Percentiles rank a stretch among this genome's conserved stretches.
Evolutionary conservation across 2,113 vertebrate genomes (phyloP).

Genomic region (Mixornis gularis): DNA sequence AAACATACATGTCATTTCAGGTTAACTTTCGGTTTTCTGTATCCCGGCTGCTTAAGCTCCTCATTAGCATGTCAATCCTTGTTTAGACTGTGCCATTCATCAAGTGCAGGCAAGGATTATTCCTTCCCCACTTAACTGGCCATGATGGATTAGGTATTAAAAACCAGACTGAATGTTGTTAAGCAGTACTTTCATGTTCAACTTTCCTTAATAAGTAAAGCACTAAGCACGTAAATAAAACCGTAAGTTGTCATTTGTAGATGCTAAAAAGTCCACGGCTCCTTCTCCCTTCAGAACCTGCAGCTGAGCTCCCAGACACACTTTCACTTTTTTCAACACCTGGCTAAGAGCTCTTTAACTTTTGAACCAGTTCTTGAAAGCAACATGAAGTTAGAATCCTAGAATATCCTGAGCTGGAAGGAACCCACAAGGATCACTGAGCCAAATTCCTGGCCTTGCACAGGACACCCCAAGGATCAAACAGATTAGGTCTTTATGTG

Average conservation of each 20-base stretch:
- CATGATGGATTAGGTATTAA: not conserved
- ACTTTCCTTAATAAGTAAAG: not conserved
- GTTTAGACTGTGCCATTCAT: not conserved
- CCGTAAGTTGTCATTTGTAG: not conserved
- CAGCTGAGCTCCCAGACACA: not conserved
- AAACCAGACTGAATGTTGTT: not conserved
- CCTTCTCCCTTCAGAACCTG: not conserved
- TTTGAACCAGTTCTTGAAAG: not conserved
- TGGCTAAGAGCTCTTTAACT: not conserved
- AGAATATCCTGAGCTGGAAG: not conserved
- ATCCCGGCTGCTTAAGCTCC: not conserved
- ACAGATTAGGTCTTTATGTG: not conserved
- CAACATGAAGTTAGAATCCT: not conserved
- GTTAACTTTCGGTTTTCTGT: not conserved
- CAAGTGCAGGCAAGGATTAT: not conserved
- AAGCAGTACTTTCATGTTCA: not conserved
- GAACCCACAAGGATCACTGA: not conserved
- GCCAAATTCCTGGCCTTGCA: not conserved
- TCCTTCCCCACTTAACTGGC: not conserved
- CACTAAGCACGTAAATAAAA: not conserved
- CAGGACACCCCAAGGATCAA: not conserved
- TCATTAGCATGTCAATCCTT: not conserved
- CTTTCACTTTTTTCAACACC: not conserved
- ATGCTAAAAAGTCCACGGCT: not conserved
- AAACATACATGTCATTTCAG: not conserved